Percentiles rank a stretch among this genome's conserved stretches.
Conservation (phyloP, 2,888 invertebrate genomes). For the Sphinx pinastri region DNA sequence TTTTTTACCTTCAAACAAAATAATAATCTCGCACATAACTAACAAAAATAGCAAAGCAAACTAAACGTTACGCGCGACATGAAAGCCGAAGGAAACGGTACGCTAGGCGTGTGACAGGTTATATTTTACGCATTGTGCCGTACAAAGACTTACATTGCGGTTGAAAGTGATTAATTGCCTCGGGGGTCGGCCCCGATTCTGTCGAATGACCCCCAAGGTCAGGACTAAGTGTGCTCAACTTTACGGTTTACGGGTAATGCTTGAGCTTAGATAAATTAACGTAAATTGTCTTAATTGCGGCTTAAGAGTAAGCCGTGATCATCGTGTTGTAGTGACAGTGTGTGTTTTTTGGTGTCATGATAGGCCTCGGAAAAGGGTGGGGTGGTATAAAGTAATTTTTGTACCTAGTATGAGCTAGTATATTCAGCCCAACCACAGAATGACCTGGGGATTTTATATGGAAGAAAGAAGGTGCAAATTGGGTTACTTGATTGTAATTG, state of each 20-base stretch:
- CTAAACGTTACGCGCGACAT: background rate
- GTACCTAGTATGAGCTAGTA: too few relatives aligned
- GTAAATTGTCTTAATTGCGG: too few relatives aligned
- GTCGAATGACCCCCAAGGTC: conserved; percentile 3
- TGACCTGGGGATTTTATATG: too few relatives aligned
- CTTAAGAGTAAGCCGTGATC: too few relatives aligned
- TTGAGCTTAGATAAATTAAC: background rate
- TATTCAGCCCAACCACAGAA: too few relatives aligned
- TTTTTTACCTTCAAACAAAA: background rate
- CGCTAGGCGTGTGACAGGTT: conserved; percentile 4
- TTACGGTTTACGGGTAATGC: background rate
- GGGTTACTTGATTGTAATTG: too few relatives aligned
- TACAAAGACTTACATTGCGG: conserved; percentile 23
- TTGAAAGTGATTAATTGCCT: conserved; percentile 27
- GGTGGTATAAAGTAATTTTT: too few relatives aligned
- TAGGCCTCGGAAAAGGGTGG: too few relatives aligned
- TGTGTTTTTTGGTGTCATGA: too few relatives aligned
- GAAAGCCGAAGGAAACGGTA: conserved; percentile 3
- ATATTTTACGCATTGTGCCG: conserved; percentile 23
- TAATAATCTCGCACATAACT: background rate
- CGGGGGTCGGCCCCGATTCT: conserved; percentile 24
- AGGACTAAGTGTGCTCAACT: background rate
- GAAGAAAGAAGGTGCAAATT: too few relatives aligned
- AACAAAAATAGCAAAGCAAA: background rate
- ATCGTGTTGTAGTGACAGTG: too few relatives aligned